Percentiles rank a stretch among this genome's conserved stretches.
phyloP scores from a whole-genome alignment of 2,797 vertebrate genomes.

The Loriculus beryllinus region DNA sequence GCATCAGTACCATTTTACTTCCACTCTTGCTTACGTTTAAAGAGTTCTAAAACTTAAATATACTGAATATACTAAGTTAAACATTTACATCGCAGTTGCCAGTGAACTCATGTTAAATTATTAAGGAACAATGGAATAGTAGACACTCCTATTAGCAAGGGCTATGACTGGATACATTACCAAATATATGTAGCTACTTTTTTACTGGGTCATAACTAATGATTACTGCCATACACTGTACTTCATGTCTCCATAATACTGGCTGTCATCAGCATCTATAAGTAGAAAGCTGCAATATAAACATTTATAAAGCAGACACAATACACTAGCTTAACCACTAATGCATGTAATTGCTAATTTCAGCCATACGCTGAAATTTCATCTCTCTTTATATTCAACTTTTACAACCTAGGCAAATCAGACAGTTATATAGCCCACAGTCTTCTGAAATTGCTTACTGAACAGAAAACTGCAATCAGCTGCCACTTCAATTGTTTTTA shows the following conservation, averaged over 20 bases:
- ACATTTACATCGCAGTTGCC: neutral
- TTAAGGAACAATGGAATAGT: neutral
- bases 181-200: neutral
- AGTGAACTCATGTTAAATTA: neutral
- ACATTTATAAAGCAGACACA: constrained; percentile 26
- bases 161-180: neutral
- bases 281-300: neutral
- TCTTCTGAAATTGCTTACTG: constrained; percentile 3
- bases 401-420: neutral
- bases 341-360: neutral
- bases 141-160: neutral
- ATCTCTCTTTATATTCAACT: neutral
- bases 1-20: neutral
- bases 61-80: neutral
- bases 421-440: neutral
- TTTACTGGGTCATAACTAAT: neutral
- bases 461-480: neutral
- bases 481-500: neutral
- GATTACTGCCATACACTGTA: neutral
- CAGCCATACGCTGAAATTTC: constrained; percentile 6
- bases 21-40: neutral
- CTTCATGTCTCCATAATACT: neutral
- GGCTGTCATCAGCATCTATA: neutral
- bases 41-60: neutral
- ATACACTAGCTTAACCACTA: neutral